These are phyloP conservation scores for Bombyx mandarina DNA, from an alignment of 1,140 invertebrate genomes.

Conservation along the genomic window DNA sequence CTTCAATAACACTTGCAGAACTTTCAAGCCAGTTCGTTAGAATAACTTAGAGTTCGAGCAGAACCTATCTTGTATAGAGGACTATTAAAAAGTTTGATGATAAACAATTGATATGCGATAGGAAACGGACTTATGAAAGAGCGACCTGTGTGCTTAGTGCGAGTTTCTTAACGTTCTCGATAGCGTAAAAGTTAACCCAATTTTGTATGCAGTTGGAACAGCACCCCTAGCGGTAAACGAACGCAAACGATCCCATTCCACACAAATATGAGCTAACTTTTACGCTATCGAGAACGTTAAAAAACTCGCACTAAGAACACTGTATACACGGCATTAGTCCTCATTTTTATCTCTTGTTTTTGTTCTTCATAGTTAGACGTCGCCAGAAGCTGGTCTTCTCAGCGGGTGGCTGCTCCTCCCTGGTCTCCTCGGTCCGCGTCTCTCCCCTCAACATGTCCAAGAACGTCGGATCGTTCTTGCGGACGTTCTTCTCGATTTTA, in stretches of 20 bases:
- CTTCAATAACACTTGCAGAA: conserved; percentile 1
- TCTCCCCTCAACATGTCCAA: conserved; percentile 78
- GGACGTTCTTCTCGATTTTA: conserved; percentile 76
- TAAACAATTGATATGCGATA: conserved; percentile 4
- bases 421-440: conserved; percentile 60
- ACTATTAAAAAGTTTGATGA: neutral
- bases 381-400: conserved; percentile 82
- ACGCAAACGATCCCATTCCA: too few species aligned
- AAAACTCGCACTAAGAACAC: too few species aligned
- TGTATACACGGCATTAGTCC: conserved; percentile 3
- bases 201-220: too few species aligned
- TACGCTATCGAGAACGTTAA: too few species aligned
- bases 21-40: neutral
- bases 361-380: conserved; percentile 79
- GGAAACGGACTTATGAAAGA: neutral
- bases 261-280: too few species aligned
- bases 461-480: conserved; percentile 77
- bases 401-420: conserved; percentile 73
- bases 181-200: too few species aligned
- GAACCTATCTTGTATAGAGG: conserved; percentile 3
- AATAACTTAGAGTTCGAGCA: neutral
- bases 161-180: neutral
- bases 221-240: too few species aligned
- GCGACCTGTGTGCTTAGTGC: neutral
- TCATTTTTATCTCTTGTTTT: conserved; percentile 76